Evolutionary conservation across 92 coral and sea anemone species (phyloP), one percentile per base, ranked within the genome.

Genomic region (Virgularia gustaviana): DNA sequence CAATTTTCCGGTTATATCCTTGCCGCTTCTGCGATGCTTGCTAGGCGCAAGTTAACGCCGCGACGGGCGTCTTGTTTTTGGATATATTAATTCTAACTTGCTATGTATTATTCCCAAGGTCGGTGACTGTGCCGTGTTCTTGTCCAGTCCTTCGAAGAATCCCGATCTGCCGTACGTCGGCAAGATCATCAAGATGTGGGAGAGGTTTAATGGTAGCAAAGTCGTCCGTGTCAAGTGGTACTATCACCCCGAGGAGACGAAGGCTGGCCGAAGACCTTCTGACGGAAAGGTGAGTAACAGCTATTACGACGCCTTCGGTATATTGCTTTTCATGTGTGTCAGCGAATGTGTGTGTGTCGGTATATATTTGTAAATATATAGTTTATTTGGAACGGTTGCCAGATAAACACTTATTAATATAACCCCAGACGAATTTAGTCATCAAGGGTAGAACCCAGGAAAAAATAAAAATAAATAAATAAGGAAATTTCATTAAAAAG

Each of bases 201-300:
- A 94, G 67, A 91, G 96, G 15, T 94, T 91, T 42, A 79, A 81
- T 63, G 95, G 92, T 32, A 85, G 78, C 72, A 94, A 89, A 89
- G 89, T 87, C 18, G 99, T 94, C 0, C 61, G 88, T 31, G 99
- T 94, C 38, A 94, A 88, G 83, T 94, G 99, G 99, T 94, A 83
- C 71, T 94, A 94, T 62, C 99, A 94, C 75, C 99, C 99, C 5
- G 99, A 94, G 77, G 99, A 94, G 70, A 94, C 99, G 75, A 94
- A 89, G 79, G 86, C 89, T 19, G 99, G 99, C 56, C 44, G 96
- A 77, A 76, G 89, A 45, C 87, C 96, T 12, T 76, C 90, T 20
- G 99, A 94, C 63, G 88, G 89, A 43, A 89, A 94, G 90, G 99
- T 94, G 44, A 43, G n/a, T n/a, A n/a, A n/a, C n/a, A n/a, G n/a